Conservation (phyloP, 2,113 vertebrate genomes). For the Lophura nycthemera region DNA sequence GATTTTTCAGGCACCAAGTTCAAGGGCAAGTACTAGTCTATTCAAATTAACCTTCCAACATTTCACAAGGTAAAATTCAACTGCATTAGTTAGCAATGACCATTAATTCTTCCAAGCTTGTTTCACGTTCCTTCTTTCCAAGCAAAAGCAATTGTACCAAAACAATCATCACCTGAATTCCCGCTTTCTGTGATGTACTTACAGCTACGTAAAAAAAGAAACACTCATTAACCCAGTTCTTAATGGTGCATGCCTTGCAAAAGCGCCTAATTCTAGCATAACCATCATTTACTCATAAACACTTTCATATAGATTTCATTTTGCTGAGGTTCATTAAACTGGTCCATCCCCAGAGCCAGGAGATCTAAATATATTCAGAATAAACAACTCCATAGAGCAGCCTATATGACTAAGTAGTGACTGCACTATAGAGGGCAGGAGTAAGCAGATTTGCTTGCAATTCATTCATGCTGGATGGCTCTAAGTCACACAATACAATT, state of each 20-base stretch:
- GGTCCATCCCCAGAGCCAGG: background rate
- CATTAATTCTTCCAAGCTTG: background rate
- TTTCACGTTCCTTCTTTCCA: background rate
- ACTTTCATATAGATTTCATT: background rate
- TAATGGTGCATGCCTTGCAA: background rate
- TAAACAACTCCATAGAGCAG: conserved; percentile 53
- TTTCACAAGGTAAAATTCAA: background rate
- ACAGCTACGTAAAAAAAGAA: background rate
- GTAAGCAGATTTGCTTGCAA: conserved; percentile 67
- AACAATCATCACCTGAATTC: background rate
- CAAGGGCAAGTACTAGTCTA: background rate
- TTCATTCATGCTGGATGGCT: conserved; percentile 63
- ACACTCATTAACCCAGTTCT: background rate
- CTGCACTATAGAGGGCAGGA: conserved; percentile 70
- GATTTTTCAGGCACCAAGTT: background rate
- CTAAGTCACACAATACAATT: conserved; percentile 24
- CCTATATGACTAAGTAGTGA: conserved; percentile 51
- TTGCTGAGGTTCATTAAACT: background rate
- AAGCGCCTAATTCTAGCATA: background rate
- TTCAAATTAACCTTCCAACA: background rate
- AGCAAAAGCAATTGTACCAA: background rate
- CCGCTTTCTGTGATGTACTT: background rate
- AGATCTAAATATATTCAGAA: conserved; percentile 39
- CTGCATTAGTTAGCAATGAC: background rate
- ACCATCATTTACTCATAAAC: conserved; percentile 15